Evolutionary conservation across 1,140 invertebrate genomes (phyloP), one percentile per base, ranked within the genome.

Genomic region (Aphelenchoides besseyi): DNA sequence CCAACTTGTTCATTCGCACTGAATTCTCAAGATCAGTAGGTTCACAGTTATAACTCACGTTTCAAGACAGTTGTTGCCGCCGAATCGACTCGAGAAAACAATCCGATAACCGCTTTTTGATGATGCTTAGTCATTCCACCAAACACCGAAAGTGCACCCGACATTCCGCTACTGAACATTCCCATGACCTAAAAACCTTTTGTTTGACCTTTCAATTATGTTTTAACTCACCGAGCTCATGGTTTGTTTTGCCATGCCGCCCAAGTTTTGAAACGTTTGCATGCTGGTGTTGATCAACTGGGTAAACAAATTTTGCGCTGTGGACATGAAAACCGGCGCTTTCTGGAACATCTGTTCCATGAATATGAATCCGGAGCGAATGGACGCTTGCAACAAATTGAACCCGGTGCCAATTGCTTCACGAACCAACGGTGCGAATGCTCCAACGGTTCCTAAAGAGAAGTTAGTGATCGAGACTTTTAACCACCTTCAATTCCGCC

Each of bases 401-500:
- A 8, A 59, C 32, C 5, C 18, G 5, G 23, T 33, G 5, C 32
- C 23, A 5, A 59, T 59, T 5, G 5, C 55, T 8, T 59, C 55
- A 8, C 23, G 5, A 33, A 33, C 55, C 26, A 59, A 16, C 55
- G 55, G 55, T 5, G 26, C 26, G 5, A 5, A 59, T 8, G 55
- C 55, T 28, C 55, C 55, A 8, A 18, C 5, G 12, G 55, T 59
- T 59, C 5, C 18, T 59, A 8, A 28, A 59, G 32, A 8, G 5
- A 59, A 59, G 55, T 8, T 23, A 23, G 18, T 5, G 5, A 33
- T 8, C 5, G 5, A 5, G 55, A 29, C 5, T 59, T 59, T 59
- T 5, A 5, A 8, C 5, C 55, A 59, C 55, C 55, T 59, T 59
- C 18, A 23, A 59, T 59, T 28, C 55, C 55, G 18, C 55, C 55